These are phyloP conservation scores for Leptinotarsa defecta DNA, from an alignment of 1,140 invertebrate species.

Conservation along the genomic window DNA sequence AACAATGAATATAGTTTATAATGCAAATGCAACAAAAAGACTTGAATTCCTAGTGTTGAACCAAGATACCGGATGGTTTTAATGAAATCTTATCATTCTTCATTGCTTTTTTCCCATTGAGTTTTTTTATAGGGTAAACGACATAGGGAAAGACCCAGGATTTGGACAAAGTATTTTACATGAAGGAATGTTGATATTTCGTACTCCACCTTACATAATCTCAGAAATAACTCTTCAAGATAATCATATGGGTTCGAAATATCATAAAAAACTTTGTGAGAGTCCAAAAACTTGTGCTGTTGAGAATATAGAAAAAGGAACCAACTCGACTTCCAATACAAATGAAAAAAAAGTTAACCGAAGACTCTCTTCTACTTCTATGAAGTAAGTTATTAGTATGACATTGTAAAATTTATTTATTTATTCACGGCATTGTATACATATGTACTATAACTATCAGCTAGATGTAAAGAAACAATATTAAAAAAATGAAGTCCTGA, in stretches of 20 bases:
- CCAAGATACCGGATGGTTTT: too few relatives aligned
- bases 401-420: too few relatives aligned
- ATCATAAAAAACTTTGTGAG: slow-evolving; percentile 52
- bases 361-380: slow-evolving; percentile 54
- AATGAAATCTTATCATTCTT: too few relatives aligned
- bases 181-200: slow-evolving; percentile 85
- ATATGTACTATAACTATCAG: too few relatives aligned
- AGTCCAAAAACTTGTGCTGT: slow-evolving; percentile 38
- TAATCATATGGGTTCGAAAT: slow-evolving; percentile 41
- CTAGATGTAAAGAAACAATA: too few relatives aligned
- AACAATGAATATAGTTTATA: too few relatives aligned
- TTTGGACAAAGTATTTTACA: slow-evolving; percentile 94
- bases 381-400: slow-evolving; percentile 37
- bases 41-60: too few relatives aligned
- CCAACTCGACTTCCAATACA: background rate
- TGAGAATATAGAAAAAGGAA: slow-evolving; percentile 38
- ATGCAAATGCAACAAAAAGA: too few relatives aligned
- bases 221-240: slow-evolving; percentile 80
- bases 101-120: too few relatives aligned
- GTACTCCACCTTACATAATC: slow-evolving; percentile 83
- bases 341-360: slow-evolving; percentile 47
- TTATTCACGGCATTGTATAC: too few relatives aligned
- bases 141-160: slow-evolving; percentile 71
- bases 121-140: slow-evolving; percentile 60
- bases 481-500: too few relatives aligned